These are phyloP conservation scores for Odontomachus brunneus DNA, from an alignment of 1,140 invertebrate genomes.

Conservation along the genomic window DNA sequence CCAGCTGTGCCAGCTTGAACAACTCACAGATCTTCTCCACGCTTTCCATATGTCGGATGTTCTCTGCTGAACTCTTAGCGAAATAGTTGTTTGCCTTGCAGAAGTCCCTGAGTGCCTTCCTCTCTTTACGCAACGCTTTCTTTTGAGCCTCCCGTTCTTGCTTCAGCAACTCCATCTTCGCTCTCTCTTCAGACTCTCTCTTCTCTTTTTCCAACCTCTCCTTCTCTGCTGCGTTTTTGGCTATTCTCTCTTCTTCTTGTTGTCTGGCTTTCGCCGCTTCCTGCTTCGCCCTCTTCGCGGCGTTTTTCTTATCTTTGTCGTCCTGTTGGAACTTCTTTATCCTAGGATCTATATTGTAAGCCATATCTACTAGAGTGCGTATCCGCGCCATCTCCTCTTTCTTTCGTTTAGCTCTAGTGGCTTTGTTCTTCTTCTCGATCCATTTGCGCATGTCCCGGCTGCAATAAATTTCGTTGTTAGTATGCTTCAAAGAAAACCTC, in stretches of 20 bases:
- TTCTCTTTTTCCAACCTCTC: conserved; percentile 91
- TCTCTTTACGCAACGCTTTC: conserved; percentile 93
- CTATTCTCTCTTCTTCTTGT: conserved; percentile 92
- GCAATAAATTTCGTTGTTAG: conserved; percentile 71
- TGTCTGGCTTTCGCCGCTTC: conserved; percentile 93
- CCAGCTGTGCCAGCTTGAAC: conserved; percentile 90
- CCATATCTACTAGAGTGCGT: conserved; percentile 95
- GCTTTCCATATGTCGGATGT: conserved; percentile 93
- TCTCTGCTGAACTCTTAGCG: conserved; percentile 90
- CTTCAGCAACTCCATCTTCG: conserved; percentile 91
- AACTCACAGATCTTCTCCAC: conserved; percentile 96
- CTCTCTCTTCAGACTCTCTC: conserved; percentile 92
- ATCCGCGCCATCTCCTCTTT: conserved; percentile 98
- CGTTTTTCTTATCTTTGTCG: conserved; percentile 96
- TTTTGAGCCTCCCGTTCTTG: conserved; percentile 95
- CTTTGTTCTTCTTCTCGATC: conserved; percentile 99
- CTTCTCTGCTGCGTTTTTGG: conserved; percentile 89
- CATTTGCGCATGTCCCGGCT: conserved; percentile 96
- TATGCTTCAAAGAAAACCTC: not conserved
- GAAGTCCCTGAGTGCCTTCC: conserved; percentile 93
- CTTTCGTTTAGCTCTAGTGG: conserved; percentile 94
- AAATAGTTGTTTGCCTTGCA: conserved; percentile 97
- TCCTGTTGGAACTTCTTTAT: conserved; percentile 97
- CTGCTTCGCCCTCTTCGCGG: conserved; percentile 95
- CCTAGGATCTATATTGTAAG: conserved; percentile 97